phyloP scores from a whole-genome alignment of 1,140 invertebrate species.

The Zaprionus nigranus region DNA sequence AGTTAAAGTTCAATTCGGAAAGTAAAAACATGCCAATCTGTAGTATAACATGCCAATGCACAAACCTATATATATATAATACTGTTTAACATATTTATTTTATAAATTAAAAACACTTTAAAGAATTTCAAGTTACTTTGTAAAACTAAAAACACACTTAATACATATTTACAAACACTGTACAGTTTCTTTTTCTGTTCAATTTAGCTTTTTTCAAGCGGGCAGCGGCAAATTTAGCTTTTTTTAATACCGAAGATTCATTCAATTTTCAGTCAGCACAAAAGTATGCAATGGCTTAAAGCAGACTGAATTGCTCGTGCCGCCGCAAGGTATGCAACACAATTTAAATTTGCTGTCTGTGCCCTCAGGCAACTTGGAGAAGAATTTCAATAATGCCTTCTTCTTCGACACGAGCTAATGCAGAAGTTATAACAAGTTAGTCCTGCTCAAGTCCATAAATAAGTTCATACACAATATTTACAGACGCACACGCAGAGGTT shows the following conservation, averaged over 20 bases:
- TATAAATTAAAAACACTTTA: not conserved
- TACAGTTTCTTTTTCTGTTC: not conserved
- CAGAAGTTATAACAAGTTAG: not conserved
- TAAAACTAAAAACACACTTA: slow-evolving; percentile 1
- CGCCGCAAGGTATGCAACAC: slow-evolving; percentile 4
- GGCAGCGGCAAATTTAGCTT: not conserved
- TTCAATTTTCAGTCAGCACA: slow-evolving; percentile 10
- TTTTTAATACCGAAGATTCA: not conserved
- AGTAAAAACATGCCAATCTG: slow-evolving; percentile 65
- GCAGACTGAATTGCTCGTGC: slow-evolving; percentile 17
- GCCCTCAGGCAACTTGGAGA: not conserved
- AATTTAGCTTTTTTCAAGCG: not conserved
- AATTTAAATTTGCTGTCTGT: not conserved
- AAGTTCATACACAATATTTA: not conserved
- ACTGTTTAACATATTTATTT: not conserved
- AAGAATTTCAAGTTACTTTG: slow-evolving; percentile 2
- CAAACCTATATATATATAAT: slow-evolving; percentile 24
- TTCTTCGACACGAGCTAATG: not conserved
- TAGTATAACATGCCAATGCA: slow-evolving; percentile 50
- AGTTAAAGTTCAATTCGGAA: slow-evolving; percentile 11
- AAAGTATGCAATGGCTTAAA: slow-evolving; percentile 13
- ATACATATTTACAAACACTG: not conserved
- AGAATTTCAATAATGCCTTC: not conserved
- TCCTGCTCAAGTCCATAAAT: not conserved
- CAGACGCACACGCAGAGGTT: not conserved